Percentiles rank a stretch among this genome's conserved stretches.
Conservation (phyloP, 2,113 vertebrate genomes). For the Sphyrna mokarran region DNA sequence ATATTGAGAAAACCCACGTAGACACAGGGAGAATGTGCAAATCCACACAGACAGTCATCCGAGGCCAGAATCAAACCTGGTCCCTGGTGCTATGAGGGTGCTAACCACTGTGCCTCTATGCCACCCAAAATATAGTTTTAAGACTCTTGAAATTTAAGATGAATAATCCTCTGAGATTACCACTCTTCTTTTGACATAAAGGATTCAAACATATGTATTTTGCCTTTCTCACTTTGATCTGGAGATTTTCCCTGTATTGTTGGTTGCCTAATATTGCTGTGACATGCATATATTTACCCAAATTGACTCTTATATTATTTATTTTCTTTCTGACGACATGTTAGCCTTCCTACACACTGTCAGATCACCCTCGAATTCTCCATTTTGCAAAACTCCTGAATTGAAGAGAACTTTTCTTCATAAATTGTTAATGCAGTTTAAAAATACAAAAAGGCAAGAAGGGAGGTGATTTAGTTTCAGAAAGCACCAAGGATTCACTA, state of each 20-base stretch:
- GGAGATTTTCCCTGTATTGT: not conserved
- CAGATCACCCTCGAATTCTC: not conserved
- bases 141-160: not conserved
- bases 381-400: not conserved
- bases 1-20: too few species aligned
- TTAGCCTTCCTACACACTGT: not conserved
- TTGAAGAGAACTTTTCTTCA: not conserved
- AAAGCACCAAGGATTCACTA: not conserved
- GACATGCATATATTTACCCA: not conserved
- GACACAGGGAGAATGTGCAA: too few species aligned
- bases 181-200: not conserved
- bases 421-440: not conserved
- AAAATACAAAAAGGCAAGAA: not conserved
- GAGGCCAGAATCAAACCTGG: too few species aligned
- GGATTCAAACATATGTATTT: not conserved
- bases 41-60: too few species aligned
- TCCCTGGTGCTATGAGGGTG: too few species aligned
- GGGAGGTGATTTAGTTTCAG: not conserved
- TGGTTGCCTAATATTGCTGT: not conserved
- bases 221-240: not conserved
- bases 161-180: too few species aligned
- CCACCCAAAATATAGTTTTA: not conserved
- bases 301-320: not conserved
- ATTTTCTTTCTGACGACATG: not conserved
- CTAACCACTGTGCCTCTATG: too few species aligned